These are phyloP conservation scores for Caenorhabditis afra DNA, from an alignment of 2,888 invertebrate species.

Conservation along the genomic window DNA sequence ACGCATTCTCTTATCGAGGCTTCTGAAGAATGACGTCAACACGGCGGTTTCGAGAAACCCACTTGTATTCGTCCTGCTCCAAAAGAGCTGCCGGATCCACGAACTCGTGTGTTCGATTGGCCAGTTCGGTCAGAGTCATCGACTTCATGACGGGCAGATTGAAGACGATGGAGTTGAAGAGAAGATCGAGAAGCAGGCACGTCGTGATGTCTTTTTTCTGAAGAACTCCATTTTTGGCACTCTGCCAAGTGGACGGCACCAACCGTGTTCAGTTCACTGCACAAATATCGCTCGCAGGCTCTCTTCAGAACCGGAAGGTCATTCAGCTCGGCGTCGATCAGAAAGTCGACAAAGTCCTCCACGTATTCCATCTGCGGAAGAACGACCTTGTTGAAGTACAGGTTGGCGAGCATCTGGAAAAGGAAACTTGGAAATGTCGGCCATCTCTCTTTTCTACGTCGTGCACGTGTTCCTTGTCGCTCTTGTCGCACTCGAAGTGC, in stretches of 20 bases:
- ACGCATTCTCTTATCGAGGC: constrained; percentile 77
- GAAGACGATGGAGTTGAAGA: constrained; percentile 79
- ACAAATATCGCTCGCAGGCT: constrained; percentile 79
- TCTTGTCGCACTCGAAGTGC: constrained; percentile 76
- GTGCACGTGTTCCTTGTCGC: constrained; percentile 78
- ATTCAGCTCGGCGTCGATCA: constrained; percentile 80
- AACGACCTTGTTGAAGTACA: constrained; percentile 79
- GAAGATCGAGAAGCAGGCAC: constrained; percentile 75
- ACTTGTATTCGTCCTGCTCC: constrained; percentile 77
- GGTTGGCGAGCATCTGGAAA: constrained; percentile 73
- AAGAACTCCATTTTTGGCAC: too few species aligned
- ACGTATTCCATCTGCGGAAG: constrained; percentile 80
- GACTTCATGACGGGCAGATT: constrained; percentile 80
- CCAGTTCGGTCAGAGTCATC: constrained; percentile 78
- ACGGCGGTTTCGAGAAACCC: constrained; percentile 15
- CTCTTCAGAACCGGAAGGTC: constrained; percentile 79
- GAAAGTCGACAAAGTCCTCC: constrained; percentile 74
- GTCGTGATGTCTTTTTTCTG: constrained; percentile 78
- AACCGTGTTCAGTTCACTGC: constrained; percentile 79
- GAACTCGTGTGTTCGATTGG: constrained; percentile 72
- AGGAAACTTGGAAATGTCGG: background rate
- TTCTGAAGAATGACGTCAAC: constrained; percentile 60
- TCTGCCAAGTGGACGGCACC: too few species aligned
- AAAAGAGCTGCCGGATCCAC: constrained; percentile 71
- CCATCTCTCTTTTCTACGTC: constrained; percentile 65